Evolutionary conservation across 1,140 invertebrate species (phyloP).

Genomic region (Carposina sasakii): DNA sequence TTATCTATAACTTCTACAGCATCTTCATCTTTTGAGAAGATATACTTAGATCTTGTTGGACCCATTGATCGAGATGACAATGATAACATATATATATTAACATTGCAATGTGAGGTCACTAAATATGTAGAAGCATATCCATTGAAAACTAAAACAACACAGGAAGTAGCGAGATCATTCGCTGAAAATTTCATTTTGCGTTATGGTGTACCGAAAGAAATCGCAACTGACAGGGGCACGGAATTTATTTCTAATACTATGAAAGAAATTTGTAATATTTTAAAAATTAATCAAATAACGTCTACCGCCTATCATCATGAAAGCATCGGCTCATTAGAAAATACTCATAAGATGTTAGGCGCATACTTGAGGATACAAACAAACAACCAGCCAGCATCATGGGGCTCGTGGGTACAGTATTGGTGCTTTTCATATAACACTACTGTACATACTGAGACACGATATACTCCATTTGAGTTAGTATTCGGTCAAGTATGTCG

Average conservation of each 20-base stretch:
- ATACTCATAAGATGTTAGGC: slow-evolving; percentile 3
- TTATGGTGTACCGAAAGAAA: slow-evolving; percentile 3
- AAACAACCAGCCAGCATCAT: not conserved
- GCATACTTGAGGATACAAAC: slow-evolving; percentile 3
- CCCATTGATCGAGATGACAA: slow-evolving; percentile 5
- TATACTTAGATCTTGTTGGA: slow-evolving; percentile 7
- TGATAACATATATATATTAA: slow-evolving; percentile 6
- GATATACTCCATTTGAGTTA: not conserved
- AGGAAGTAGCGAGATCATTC: slow-evolving; percentile 2
- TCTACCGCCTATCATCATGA: slow-evolving; percentile 8
- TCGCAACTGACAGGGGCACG: slow-evolving; percentile 5
- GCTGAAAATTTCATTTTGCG: slow-evolving; percentile 3
- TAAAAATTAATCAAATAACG: slow-evolving; percentile 5
- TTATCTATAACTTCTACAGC: slow-evolving; percentile 2
- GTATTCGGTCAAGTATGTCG: not conserved
- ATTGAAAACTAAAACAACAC: not conserved
- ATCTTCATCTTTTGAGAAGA: not conserved
- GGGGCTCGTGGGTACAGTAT: slow-evolving; percentile 3
- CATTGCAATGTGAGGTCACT: slow-evolving; percentile 3
- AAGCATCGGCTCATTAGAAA: slow-evolving; percentile 4
- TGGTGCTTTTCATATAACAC: slow-evolving; percentile 8
- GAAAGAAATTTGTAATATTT: slow-evolving; percentile 4
- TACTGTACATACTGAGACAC: not conserved
- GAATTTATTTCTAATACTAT: slow-evolving; percentile 2
- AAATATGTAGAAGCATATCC: slow-evolving; percentile 7